Evolutionary conservation across 2,797 vertebrate species (phyloP), one percentile per base, ranked within the genome.

Genomic region (Bradypodion ventrale): DNA sequence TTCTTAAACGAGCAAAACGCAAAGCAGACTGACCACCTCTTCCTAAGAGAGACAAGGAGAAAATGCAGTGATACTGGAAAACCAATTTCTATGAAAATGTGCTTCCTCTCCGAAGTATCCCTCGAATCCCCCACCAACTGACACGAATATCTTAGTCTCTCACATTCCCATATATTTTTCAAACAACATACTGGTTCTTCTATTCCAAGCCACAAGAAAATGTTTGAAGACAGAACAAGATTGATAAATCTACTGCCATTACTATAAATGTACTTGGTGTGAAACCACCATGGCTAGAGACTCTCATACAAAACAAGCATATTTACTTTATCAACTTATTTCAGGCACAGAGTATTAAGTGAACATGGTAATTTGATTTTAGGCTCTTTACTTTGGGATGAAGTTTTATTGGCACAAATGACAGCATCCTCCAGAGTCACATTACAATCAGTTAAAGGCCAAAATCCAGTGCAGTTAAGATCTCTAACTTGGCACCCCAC

Each of bases 1-100:
- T 99, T 95, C 99, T 96, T 92, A 99, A 96, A 92, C 99, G 98
- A 90, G 99, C 99, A 82, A 99, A 99, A 95, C 99, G 98, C 95
- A 99, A 95, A 75, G 99, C 98, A 89, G 99, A 99, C 90, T 99
- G 98, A 83, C 99, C 99, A 96, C 99, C 99, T 97, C 99, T 97
- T 92, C 99, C 98, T 99, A 92, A 83, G 66, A 10, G 35, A 70
- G 32, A 70, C 70, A 70, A 4, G 84, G 75, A 2, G 85, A 73
- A 0, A 27, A 88, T 78, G 70, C 0, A 66, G 59, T 62, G 66
- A 63, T 21, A 74, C 25, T 80, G 83, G 75, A 63, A 63, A 19
- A 25, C 35, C 56, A 44, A 40, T 2, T 7, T 62, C 80, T 87
- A 75, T 62, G 44, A 59, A 60, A 1, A 0, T 2, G 15, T 37